A percentile compares a stretch with the other conserved stretches of the same genome.
phyloP scores from a whole-genome alignment of 2,797 vertebrate species.

The Cossypha caffra region DNA sequence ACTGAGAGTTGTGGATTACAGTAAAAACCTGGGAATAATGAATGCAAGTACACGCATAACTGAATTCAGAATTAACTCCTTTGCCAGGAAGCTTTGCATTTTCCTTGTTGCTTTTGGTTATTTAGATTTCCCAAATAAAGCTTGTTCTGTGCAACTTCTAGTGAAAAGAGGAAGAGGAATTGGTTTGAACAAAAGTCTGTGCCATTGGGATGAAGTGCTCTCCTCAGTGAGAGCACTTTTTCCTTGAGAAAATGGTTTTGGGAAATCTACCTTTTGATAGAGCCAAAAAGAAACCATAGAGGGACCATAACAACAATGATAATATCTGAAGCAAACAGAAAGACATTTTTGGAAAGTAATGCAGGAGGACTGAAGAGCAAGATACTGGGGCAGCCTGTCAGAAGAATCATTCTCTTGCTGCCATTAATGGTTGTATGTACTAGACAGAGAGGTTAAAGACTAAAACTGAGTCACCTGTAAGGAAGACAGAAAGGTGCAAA shows the following conservation, averaged over 20 bases:
- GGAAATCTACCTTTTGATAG: background rate
- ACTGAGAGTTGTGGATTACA: background rate
- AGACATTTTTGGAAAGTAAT: background rate
- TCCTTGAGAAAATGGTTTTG: background rate
- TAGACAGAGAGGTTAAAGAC: background rate
- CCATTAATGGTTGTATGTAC: background rate
- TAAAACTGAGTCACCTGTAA: background rate
- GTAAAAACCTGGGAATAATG: background rate
- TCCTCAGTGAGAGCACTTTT: background rate
- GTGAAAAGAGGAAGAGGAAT: background rate
- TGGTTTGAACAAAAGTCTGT: background rate
- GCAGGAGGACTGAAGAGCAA: background rate
- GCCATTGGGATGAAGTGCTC: background rate
- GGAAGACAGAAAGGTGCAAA: background rate
- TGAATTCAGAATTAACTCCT: background rate
- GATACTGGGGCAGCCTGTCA: background rate
- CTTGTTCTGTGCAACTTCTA: background rate
- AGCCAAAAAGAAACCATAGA: background rate
- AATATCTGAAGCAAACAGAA: background rate
- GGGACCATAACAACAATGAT: background rate
- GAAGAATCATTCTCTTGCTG: background rate
- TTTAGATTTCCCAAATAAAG: background rate
- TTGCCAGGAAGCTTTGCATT: background rate
- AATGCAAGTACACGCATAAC: background rate
- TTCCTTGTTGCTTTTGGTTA: background rate